phyloP scores from a whole-genome alignment of 2,888 invertebrate genomes.

The Glyphotaelius pellucidus region DNA sequence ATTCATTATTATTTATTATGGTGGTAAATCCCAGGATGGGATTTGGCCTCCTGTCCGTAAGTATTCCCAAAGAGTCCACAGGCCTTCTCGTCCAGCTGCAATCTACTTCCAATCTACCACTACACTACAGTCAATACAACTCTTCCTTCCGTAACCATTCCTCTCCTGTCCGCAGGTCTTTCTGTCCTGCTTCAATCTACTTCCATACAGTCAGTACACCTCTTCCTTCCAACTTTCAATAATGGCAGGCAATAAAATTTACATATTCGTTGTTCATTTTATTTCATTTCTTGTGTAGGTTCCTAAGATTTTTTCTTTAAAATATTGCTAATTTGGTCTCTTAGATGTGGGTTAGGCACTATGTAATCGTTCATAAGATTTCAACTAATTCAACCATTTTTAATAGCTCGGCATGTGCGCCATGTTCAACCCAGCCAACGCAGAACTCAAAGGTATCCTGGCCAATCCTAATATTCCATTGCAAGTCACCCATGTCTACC shows the following conservation, averaged over 20 bases:
- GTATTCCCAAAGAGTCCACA: no score
- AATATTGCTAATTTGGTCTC: neutral
- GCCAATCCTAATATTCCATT: slow-evolving; percentile 72
- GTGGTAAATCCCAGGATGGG: no score
- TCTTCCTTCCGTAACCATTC: no score
- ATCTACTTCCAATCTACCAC: no score
- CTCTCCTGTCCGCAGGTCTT: no score
- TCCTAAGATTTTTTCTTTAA: neutral
- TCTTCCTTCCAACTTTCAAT: no score
- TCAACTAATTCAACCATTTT: neutral
- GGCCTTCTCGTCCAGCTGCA: no score
- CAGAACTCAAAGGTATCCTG: slow-evolving; percentile 83
- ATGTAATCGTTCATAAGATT: neutral
- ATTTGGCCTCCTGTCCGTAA: no score
- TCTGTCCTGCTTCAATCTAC: no score
- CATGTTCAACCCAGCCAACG: slow-evolving; percentile 80
- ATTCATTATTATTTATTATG: no score
- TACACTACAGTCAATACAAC: no score
- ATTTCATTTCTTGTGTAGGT: neutral
- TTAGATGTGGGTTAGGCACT: neutral
- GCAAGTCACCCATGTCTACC: slow-evolving; percentile 84
- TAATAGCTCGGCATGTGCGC: slow-evolving; percentile 82
- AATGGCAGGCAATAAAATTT: no score
- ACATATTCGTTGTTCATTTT: neutral
- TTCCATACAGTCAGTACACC: neutral